phyloP scores from a whole-genome alignment of 2,797 vertebrate species.

The Hydrophis major region DNA sequence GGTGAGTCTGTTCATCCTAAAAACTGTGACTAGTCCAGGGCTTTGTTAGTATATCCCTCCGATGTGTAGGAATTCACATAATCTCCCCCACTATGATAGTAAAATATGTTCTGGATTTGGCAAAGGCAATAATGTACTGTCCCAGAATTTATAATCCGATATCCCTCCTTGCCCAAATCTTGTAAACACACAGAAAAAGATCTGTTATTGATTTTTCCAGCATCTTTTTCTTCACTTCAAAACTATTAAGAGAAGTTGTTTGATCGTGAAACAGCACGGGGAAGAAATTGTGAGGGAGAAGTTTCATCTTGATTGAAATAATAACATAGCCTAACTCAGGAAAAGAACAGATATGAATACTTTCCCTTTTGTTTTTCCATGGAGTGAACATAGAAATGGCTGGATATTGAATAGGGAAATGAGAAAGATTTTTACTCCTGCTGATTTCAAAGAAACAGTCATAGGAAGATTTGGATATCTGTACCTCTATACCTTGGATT shows the following conservation, averaged over 20 bases:
- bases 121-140: not conserved
- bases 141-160: not conserved
- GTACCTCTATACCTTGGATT: not conserved
- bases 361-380: not conserved
- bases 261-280: not conserved
- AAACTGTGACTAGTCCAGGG: not conserved
- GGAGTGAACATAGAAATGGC: not conserved
- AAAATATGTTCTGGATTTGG: not conserved
- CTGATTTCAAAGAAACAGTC: not conserved
- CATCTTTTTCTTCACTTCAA: not conserved
- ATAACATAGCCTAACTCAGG: not conserved
- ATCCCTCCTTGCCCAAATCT: not conserved
- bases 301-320: not conserved
- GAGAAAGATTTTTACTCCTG: not conserved
- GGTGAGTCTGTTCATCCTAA: not conserved
- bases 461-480: not conserved
- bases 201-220: not conserved
- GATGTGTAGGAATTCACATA: not conserved
- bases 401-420: not conserved
- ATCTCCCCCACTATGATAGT: not conserved
- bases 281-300: not conserved
- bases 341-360: not conserved
- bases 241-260: not conserved
- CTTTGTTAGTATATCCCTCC: not conserved
- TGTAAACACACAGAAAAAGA: not conserved